Base-by-base conservation (phyloP, 2,113 vertebrate species). In the Climacteris rufus region DNA sequence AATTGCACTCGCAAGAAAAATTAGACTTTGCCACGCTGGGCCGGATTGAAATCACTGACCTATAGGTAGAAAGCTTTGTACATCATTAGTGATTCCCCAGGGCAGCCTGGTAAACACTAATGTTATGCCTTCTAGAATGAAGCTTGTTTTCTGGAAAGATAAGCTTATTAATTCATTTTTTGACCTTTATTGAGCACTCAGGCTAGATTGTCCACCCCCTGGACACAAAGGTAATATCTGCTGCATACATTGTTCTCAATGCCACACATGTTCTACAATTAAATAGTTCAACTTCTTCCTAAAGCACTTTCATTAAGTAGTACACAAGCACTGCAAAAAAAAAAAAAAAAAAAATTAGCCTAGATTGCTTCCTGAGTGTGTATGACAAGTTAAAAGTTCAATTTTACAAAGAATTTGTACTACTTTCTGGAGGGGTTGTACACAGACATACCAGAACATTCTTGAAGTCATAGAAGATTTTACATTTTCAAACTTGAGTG, bases 91-190 rank as follows among this genome's bases (percentile, higher is more conserved):
- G 69, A 94, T 68, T 95, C 87, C 93, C 91, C 64, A 79, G 70
- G 89, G 91, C 74, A 95, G 57, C n/a, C 74, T 3, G 4, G 87
- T 87, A 91, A 95, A 86, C 65, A 68, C 49, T 96, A 84, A 89
- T 64, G 69, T 82, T 94, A 93, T 78, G 44, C 57, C 74, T 96
- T 97, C 93, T 94, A 94, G 94, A 96, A 92, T 11, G 31, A 84
- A 89, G 49, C 89, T 87, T 96, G 83, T 95, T 96, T 96, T 96
- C 95, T 96, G 65, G 93, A 96, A 96, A 95, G 81, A 95, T 83
- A 96, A 96, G 81, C 70, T 79, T 97, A 87, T 95, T 93, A 95
- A 96, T 96, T 96, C 77, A 69, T 87, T 78, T 94, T 93, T 79
- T 96, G 81, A 94, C 95, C 95, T 97, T 95, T 95, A 89, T 60